Evolutionary conservation across 2,888 invertebrate species (phyloP).

Genomic region (Volucella zonaria): DNA sequence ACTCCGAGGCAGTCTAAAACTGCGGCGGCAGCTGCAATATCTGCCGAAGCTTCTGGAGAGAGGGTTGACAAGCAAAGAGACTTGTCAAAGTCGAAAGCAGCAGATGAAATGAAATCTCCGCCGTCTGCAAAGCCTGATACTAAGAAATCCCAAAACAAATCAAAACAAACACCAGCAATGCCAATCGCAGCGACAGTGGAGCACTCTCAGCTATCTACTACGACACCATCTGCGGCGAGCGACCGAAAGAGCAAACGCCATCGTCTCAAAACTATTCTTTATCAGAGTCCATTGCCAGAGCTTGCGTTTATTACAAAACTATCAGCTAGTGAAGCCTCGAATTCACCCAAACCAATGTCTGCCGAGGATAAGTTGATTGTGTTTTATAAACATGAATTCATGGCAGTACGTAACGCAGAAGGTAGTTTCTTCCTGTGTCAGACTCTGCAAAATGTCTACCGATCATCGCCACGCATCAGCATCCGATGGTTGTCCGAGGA

Average conservation of each 20-base stretch:
- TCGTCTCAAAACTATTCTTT: constrained; percentile 85
- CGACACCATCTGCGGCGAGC: constrained; percentile 64
- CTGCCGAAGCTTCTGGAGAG: constrained; percentile 77
- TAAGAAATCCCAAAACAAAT: constrained; percentile 54
- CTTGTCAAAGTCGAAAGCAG: constrained; percentile 48
- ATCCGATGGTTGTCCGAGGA: constrained; percentile 94
- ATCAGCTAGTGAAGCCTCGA: constrained; percentile 85
- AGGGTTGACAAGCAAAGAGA: constrained; percentile 68
- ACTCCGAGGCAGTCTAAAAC: constrained; percentile 45
- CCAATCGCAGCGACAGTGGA: background rate
- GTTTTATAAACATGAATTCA: constrained; percentile 94
- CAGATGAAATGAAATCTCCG: constrained; percentile 50
- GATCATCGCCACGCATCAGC: constrained; percentile 91
- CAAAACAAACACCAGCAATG: constrained; percentile 23
- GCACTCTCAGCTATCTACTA: constrained; percentile 1
- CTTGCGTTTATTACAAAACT: constrained; percentile 90
- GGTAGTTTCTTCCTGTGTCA: constrained; percentile 95
- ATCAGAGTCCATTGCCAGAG: constrained; percentile 92
- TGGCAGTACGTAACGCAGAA: constrained; percentile 95
- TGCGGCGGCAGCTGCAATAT: constrained; percentile 56
- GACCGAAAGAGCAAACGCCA: constrained; percentile 78
- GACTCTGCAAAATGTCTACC: constrained; percentile 94
- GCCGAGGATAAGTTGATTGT: constrained; percentile 92
- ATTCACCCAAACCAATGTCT: constrained; percentile 83
- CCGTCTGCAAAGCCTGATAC: constrained; percentile 40